Evolutionary conservation across 35 echinoderm and acorn worm genomes (phyloP).

Genomic region (Apostichopus californicus): DNA sequence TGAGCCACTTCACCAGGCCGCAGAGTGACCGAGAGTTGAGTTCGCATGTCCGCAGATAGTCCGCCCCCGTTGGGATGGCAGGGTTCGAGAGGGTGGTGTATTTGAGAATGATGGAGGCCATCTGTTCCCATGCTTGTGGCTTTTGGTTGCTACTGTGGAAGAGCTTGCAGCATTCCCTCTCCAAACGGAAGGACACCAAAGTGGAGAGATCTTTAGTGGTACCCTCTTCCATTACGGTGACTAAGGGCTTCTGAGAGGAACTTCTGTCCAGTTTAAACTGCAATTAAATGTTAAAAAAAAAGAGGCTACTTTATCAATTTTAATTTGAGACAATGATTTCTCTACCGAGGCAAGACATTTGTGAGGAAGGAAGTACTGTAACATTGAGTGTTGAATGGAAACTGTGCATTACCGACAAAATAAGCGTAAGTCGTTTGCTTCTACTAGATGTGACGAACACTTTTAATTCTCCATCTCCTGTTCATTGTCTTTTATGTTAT

Average conservation of each 20-base stretch:
- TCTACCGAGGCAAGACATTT: too few species aligned
- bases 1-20: slow-evolving; percentile 92
- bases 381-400: too few species aligned
- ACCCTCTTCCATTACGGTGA: slow-evolving; percentile 20
- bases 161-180: slow-evolving; percentile 87
- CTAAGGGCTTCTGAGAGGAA: neutral
- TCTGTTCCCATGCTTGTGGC: slow-evolving; percentile 58
- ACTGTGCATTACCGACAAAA: too few species aligned
- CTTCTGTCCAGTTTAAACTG: neutral
- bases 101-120: slow-evolving; percentile 64
- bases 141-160: slow-evolving; percentile 68
- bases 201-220: slow-evolving; percentile 18
- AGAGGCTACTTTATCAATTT: too few species aligned
- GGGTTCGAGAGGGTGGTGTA: slow-evolving; percentile 64
- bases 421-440: too few species aligned
- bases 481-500: too few species aligned
- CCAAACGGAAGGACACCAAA: slow-evolving; percentile 58
- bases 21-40: slow-evolving; percentile 79
- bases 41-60: slow-evolving; percentile 50
- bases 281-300: too few species aligned
- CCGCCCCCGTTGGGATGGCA: neutral
- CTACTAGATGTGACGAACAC: too few species aligned
- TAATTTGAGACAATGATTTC: too few species aligned
- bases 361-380: too few species aligned
- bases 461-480: too few species aligned